Evolutionary conservation across 2,797 vertebrate species (phyloP).

Genomic region (Silurus aristotelis): DNA sequence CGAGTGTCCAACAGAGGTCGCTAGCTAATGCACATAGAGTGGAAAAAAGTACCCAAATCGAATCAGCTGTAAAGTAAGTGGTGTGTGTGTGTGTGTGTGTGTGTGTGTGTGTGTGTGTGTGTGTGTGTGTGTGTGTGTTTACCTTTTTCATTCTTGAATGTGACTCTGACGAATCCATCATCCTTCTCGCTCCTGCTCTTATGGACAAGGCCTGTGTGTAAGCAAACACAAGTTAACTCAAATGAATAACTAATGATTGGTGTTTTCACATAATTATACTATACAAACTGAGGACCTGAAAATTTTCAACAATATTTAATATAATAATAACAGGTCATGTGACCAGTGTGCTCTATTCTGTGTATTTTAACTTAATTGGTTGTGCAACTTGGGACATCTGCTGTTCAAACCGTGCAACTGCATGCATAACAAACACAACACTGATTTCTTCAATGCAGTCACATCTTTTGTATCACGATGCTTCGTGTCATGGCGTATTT

Average conservation of each 20-base stretch:
- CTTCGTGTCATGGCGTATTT: background rate
- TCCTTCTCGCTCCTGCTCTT: constrained; percentile 82
- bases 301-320: background rate
- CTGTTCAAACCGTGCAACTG: background rate
- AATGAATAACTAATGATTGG: background rate
- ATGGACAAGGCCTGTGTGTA: constrained; percentile 74
- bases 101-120: background rate
- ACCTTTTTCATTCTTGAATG: constrained; percentile 93
- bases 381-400: background rate
- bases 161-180: constrained; percentile 91
- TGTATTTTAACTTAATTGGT: background rate
- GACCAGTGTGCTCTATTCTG: background rate
- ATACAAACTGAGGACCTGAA: background rate
- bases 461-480: background rate
- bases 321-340: background rate
- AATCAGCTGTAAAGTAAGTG: background rate
- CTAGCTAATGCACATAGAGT: background rate
- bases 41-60: background rate
- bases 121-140: background rate
- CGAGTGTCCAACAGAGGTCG: constrained; percentile 15
- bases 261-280: background rate
- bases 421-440: background rate
- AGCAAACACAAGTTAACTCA: background rate
- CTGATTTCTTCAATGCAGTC: background rate
- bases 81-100: background rate